These are phyloP conservation scores for Drosophila parthenogenetica DNA, from an alignment of 2,888 invertebrate genomes.

Conservation along the genomic window DNA sequence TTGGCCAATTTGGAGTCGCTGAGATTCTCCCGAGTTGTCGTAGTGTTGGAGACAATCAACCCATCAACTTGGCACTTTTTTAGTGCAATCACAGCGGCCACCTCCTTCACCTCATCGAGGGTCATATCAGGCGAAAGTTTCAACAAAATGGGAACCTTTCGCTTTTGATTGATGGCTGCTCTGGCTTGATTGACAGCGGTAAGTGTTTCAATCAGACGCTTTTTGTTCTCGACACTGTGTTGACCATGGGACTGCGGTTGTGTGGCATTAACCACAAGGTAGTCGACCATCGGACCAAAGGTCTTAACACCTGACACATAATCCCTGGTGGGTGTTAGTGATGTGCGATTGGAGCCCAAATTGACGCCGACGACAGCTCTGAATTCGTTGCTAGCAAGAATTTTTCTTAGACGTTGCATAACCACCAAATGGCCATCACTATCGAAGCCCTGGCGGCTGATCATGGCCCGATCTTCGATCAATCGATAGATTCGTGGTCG, in stretches of 20 bases:
- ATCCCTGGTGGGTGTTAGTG: constrained; percentile 90
- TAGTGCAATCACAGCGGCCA: constrained; percentile 89
- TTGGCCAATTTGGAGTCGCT: constrained; percentile 78
- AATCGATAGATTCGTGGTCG: constrained; percentile 96
- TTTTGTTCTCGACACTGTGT: constrained; percentile 91
- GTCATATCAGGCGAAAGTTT: constrained; percentile 97
- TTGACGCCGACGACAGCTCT: constrained; percentile 94
- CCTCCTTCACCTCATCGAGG: constrained; percentile 90
- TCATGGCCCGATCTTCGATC: constrained; percentile 92
- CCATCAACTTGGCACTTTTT: constrained; percentile 92
- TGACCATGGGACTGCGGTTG: constrained; percentile 98
- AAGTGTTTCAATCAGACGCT: constrained; percentile 90
- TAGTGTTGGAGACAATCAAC: constrained; percentile 97
- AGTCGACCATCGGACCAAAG: constrained; percentile 94
- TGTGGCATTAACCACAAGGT: constrained; percentile 97
- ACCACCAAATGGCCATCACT: constrained; percentile 95
- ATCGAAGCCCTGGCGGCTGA: constrained; percentile 98
- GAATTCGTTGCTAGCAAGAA: constrained; percentile 86
- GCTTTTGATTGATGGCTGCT: constrained; percentile 85
- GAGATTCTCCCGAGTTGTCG: constrained; percentile 85
- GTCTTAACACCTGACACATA: constrained; percentile 93
- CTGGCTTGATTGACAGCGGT: constrained; percentile 87
- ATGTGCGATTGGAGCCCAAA: constrained; percentile 96
- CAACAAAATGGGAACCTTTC: constrained; percentile 90
- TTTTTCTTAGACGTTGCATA: constrained; percentile 87